Evolutionary conservation across 2,113 vertebrate genomes (phyloP).

Genomic region (Lamprologus callipterus): DNA sequence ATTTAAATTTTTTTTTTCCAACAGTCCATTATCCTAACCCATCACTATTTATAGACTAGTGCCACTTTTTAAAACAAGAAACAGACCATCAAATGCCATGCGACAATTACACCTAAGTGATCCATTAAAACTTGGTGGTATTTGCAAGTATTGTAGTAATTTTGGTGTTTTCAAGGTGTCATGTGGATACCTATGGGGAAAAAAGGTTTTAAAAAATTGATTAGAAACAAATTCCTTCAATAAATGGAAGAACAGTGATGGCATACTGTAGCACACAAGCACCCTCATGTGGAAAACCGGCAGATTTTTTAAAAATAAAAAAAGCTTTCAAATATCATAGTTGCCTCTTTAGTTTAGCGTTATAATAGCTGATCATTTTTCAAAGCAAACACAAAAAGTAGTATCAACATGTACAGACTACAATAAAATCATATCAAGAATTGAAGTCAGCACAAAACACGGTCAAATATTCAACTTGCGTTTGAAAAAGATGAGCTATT

Average conservation of each 20-base stretch:
- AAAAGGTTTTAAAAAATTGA: background rate
- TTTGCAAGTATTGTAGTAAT: background rate
- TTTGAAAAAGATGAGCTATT: background rate
- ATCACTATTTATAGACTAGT: background rate
- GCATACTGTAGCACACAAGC: background rate
- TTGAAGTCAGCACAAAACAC: background rate
- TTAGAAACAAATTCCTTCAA: background rate
- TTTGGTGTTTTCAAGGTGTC: background rate
- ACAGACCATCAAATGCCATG: background rate
- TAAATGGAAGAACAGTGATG: background rate
- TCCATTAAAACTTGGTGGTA: background rate
- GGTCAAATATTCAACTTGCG: rapidly evolving
- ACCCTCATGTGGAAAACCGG: background rate
- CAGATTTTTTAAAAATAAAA: background rate
- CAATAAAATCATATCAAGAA: background rate
- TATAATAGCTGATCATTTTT: background rate
- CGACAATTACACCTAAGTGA: background rate
- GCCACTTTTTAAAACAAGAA: background rate
- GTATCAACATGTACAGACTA: rapidly evolving
- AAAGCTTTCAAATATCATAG: background rate
- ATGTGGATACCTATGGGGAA: background rate
- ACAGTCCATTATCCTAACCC: background rate
- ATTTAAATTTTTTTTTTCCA: rapidly evolving
- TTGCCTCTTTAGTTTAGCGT: background rate
- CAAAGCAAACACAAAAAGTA: background rate